These are phyloP conservation scores for Mongoloraphidia duomilia DNA, from an alignment of 2,888 invertebrate species.

Conservation along the genomic window DNA sequence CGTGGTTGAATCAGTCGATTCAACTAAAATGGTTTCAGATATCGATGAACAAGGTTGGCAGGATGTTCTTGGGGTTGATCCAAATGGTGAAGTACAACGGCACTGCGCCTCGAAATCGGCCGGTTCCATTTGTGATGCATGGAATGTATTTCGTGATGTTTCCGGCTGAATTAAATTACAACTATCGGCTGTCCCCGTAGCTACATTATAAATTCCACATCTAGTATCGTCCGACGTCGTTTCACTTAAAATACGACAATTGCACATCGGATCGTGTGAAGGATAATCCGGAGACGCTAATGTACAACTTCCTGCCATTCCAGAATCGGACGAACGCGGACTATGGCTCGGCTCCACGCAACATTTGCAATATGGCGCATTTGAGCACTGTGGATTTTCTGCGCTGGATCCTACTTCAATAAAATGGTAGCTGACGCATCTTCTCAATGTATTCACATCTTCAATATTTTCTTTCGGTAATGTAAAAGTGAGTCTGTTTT, in stretches of 20 bases:
- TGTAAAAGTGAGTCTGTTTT: not conserved
- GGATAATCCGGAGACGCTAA: slow-evolving; percentile 56
- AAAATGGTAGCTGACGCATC: slow-evolving; percentile 36
- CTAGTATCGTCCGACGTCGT: not conserved
- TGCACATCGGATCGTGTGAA: not conserved
- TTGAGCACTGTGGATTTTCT: slow-evolving; percentile 9
- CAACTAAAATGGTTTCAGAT: slow-evolving; percentile 38
- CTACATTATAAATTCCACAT: slow-evolving; percentile 14
- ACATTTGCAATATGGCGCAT: slow-evolving; percentile 20
- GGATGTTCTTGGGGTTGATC: slow-evolving; percentile 54
- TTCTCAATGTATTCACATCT: slow-evolving; percentile 22
- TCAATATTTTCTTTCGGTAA: not conserved
- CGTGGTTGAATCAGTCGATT: slow-evolving; percentile 35
- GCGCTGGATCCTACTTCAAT: slow-evolving; percentile 19
- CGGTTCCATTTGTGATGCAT: slow-evolving; percentile 25
- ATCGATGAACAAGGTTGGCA: slow-evolving; percentile 38
- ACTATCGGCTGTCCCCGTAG: slow-evolving; percentile 24
- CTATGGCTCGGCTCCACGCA: slow-evolving; percentile 38
- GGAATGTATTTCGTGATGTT: slow-evolving; percentile 26
- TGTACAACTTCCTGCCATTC: slow-evolving; percentile 71
- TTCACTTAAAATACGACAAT: not conserved
- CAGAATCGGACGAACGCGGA: slow-evolving; percentile 67
- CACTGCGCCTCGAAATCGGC: slow-evolving; percentile 54
- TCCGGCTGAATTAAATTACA: slow-evolving; percentile 21
- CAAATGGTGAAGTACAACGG: slow-evolving; percentile 57